Conservation (phyloP, 2,888 invertebrate genomes). For the Drosophila prostipennis region DNA sequence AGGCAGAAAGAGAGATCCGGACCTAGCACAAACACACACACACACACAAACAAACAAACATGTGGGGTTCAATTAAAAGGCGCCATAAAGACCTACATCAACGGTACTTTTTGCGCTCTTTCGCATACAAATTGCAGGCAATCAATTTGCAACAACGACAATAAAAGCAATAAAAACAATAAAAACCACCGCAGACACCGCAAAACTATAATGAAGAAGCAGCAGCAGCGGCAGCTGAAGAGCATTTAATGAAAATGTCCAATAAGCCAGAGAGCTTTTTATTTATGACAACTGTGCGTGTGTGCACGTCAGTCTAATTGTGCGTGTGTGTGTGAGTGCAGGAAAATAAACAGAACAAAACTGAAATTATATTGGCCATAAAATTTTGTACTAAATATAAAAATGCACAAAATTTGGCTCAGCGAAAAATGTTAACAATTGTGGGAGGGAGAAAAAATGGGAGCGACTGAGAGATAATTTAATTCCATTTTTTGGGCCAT, state of each 20-base stretch:
- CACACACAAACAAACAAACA: background rate
- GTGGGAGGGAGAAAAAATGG: background rate
- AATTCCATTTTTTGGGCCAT: slow-evolving; percentile 5
- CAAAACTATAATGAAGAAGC: slow-evolving; percentile 19
- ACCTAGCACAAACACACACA: slow-evolving; percentile 6
- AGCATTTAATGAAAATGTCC: slow-evolving; percentile 42
- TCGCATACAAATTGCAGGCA: slow-evolving; percentile 72
- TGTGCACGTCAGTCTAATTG: background rate
- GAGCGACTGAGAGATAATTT: background rate
- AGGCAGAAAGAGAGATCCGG: slow-evolving; percentile 12
- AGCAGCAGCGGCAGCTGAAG: slow-evolving; percentile 3
- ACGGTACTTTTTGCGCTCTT: slow-evolving; percentile 55
- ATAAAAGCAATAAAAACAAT: slow-evolving; percentile 35
- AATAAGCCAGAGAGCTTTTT: slow-evolving; percentile 46
- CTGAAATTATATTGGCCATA: slow-evolving; percentile 35
- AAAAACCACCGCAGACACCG: slow-evolving; percentile 20
- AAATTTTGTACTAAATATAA: slow-evolving; percentile 36
- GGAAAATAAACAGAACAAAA: slow-evolving; percentile 15
- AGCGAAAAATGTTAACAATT: slow-evolving; percentile 29
- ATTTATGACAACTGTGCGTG: slow-evolving; percentile 49
- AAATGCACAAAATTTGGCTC: slow-evolving; percentile 17
- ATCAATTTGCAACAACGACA: slow-evolving; percentile 61
- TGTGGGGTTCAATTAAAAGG: slow-evolving; percentile 57
- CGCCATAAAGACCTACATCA: slow-evolving; percentile 53
- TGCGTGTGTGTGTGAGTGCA: slow-evolving; percentile 8